Evolutionary conservation across 2,797 vertebrate species (phyloP).

Genomic region (Valencia hispanica): DNA sequence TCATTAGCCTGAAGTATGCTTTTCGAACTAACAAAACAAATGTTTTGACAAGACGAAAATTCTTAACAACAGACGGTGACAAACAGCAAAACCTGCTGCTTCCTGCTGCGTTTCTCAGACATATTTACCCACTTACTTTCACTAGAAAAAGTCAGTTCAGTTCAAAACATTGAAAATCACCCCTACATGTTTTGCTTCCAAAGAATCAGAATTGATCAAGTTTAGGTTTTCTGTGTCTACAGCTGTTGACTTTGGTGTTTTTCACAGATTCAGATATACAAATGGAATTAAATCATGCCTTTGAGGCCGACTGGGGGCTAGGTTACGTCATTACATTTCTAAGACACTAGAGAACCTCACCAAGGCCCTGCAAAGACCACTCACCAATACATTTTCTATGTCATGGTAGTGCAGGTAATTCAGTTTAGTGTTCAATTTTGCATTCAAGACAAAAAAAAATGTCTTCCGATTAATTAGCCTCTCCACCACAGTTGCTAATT

Average conservation of each 20-base stretch:
- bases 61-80: not conserved
- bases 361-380: not conserved
- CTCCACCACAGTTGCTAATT: not conserved
- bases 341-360: not conserved
- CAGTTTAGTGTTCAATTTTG: not conserved
- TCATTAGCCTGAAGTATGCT: not conserved
- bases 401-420: not conserved
- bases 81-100: slow-evolving; percentile 18
- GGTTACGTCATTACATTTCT: not conserved
- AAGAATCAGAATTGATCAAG: not conserved
- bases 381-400: not conserved
- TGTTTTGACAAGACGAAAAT: not conserved
- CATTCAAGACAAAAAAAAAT: not conserved
- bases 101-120: slow-evolving; percentile 10
- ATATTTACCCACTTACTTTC: slow-evolving; percentile 28
- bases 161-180: not conserved
- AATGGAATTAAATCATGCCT: not conserved
- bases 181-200: not conserved
- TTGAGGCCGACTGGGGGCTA: not conserved
- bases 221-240: not conserved
- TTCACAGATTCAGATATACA: not conserved
- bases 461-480: not conserved
- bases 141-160: not conserved
- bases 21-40: not conserved
- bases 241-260: not conserved